Percentiles rank a stretch among this genome's conserved stretches.
Conservation (phyloP, 1,140 invertebrate species). For the Augochlora pura region DNA sequence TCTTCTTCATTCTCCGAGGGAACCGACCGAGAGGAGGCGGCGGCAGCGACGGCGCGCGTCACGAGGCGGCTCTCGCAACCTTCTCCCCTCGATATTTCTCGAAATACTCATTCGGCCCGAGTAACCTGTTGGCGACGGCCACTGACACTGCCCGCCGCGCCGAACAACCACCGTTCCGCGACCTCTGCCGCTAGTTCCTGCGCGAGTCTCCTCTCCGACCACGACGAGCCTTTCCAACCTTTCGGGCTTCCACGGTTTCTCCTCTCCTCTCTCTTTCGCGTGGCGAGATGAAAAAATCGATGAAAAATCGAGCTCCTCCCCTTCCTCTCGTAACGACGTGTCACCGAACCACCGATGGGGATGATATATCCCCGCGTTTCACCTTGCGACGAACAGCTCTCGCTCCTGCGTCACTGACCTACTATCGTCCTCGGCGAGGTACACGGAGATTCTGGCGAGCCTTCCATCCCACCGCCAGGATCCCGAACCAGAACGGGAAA, state of each 20-base stretch:
- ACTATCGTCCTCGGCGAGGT: constrained; percentile 20
- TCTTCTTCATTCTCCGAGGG: constrained; percentile 62
- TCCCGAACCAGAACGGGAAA: background rate
- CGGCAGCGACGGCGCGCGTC: background rate
- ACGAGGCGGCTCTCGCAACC: background rate
- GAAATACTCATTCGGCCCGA: constrained; percentile 39
- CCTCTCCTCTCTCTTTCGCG: background rate
- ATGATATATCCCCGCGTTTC: background rate
- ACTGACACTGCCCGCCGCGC: constrained; percentile 34
- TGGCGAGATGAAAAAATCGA: background rate
- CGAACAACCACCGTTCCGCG: constrained; percentile 15
- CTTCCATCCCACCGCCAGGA: background rate
- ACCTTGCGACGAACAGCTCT: constrained; percentile 46
- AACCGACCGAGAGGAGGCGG: constrained; percentile 11
- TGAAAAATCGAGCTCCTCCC: background rate
- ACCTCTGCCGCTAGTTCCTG: too few species aligned
- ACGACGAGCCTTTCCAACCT: background rate
- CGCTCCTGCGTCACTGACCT: constrained; percentile 35
- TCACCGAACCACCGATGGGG: background rate
- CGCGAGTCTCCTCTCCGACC: background rate
- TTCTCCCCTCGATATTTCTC: constrained; percentile 40
- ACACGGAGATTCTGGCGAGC: background rate
- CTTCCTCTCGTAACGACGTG: background rate
- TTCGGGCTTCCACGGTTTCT: too few species aligned
- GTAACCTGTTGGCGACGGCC: constrained; percentile 43